Evolutionary conservation across 2,113 vertebrate species (phyloP).

Genomic region (Panthera tigris): DNA sequence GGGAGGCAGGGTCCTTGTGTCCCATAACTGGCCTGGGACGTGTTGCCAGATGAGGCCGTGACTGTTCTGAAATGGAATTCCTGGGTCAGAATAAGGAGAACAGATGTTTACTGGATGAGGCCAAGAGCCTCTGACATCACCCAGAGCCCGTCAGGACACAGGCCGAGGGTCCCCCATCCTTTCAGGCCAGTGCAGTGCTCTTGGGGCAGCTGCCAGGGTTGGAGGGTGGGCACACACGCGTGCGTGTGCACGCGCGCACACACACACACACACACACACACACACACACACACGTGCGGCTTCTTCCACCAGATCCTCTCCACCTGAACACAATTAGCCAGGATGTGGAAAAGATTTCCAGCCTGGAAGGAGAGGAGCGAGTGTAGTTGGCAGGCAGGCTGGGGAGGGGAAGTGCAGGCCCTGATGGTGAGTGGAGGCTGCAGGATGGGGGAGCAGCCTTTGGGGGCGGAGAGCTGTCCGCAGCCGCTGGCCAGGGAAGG

Average conservation of each 20-base stretch:
- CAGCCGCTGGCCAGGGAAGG: not conserved
- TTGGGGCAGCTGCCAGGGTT: not conserved
- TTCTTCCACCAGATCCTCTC: not conserved
- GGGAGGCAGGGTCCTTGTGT: not conserved
- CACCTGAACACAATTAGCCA: constrained; percentile 55
- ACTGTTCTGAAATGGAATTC: constrained; percentile 74
- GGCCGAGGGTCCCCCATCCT: not conserved
- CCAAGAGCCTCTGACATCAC: constrained; percentile 64
- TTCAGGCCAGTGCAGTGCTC: not conserved
- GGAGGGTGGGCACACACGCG: not conserved
- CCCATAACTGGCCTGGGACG: not conserved
- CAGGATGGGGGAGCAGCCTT: not conserved
- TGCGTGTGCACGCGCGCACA: accelerated
- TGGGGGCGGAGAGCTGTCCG: not conserved
- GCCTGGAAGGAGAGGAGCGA: constrained; percentile 2
- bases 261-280: no score
- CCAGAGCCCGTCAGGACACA: constrained; percentile 67
- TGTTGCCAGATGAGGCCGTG: constrained; percentile 40
- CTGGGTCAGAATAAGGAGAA: constrained; percentile 86
- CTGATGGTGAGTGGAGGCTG: not conserved
- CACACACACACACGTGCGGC: accelerated
- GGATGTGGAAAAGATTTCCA: constrained; percentile 45
- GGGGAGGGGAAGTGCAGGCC: not conserved
- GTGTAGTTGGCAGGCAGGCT: not conserved
- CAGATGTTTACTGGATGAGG: constrained; percentile 81